Conservation (phyloP, 2,888 invertebrate species). For the Mimas tiliae region DNA sequence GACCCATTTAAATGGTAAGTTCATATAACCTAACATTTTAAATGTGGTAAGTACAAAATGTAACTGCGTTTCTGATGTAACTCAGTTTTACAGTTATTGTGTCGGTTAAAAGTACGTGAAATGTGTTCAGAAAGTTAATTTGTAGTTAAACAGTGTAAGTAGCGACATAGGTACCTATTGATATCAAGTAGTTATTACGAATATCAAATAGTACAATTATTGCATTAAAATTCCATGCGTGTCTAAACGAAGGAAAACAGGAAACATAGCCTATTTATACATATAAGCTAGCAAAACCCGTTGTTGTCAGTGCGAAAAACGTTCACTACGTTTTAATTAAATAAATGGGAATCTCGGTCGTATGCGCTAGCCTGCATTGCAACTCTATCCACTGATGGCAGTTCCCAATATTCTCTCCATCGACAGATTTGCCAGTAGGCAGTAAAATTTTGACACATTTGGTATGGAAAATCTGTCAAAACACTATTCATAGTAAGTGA, state of each 20-base stretch:
- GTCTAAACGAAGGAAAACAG: not conserved
- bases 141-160: not conserved
- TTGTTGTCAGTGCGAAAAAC: no score
- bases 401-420: no score
- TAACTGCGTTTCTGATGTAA: slow-evolving; percentile 27
- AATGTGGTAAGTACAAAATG: slow-evolving; percentile 39
- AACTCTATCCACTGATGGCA: no score
- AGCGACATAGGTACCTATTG: not conserved
- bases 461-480: no score
- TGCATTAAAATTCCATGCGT: not conserved
- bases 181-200: not conserved
- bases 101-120: not conserved
- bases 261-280: not conserved
- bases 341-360: no score
- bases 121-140: not conserved
- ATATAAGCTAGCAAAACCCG: no score
- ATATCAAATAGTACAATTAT: not conserved
- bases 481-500: no score
- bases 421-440: no score
- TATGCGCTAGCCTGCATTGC: no score
- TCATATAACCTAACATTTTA: slow-evolving; percentile 57
- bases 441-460: no score
- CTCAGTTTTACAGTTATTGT: slow-evolving; percentile 14
- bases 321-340: no score
- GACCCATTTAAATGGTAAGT: slow-evolving; percentile 92